Evolutionary conservation across 2,888 invertebrate species (phyloP).

Genomic region (Drosophila histrio): DNA sequence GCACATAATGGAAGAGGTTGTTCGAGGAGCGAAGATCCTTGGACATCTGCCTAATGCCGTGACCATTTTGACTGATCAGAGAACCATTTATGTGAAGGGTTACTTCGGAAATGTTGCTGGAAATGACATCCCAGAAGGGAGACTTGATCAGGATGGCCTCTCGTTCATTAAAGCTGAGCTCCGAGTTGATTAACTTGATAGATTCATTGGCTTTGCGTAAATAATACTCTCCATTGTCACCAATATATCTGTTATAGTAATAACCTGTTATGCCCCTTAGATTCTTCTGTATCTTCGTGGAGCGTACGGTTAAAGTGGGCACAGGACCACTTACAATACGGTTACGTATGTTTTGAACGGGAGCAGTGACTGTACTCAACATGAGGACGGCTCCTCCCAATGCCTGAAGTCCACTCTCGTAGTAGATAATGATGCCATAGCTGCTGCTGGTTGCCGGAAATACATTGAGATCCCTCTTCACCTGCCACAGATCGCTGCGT

Average conservation of each 20-base stretch:
- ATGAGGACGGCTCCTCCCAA: conserved; percentile 93
- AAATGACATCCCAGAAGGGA: conserved; percentile 93
- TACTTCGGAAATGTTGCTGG: conserved; percentile 95
- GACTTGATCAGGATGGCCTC: conserved; percentile 93
- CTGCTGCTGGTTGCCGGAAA: conserved; percentile 96
- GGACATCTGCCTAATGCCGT: conserved; percentile 94
- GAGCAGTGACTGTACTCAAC: conserved; percentile 90
- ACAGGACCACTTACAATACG: conserved; percentile 91
- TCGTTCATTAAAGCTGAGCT: conserved; percentile 91
- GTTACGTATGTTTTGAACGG: conserved; percentile 89
- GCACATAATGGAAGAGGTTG: conserved; percentile 97
- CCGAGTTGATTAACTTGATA: conserved; percentile 91
- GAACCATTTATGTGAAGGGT: conserved; percentile 94
- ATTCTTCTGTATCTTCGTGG: conserved; percentile 92
- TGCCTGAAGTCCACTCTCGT: conserved; percentile 91
- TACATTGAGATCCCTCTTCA: conserved; percentile 92
- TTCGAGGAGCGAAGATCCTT: conserved; percentile 97
- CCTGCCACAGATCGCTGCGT: conserved; percentile 89
- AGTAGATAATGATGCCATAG: conserved; percentile 91
- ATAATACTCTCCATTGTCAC: conserved; percentile 93
- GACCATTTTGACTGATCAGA: conserved; percentile 93
- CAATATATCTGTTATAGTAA: conserved; percentile 94
- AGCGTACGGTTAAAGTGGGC: conserved; percentile 89
- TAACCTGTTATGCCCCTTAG: conserved; percentile 91
- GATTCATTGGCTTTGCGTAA: conserved; percentile 94